phyloP scores from a whole-genome alignment of 2,113 vertebrate species.

The Cryptotis parvus region DNA sequence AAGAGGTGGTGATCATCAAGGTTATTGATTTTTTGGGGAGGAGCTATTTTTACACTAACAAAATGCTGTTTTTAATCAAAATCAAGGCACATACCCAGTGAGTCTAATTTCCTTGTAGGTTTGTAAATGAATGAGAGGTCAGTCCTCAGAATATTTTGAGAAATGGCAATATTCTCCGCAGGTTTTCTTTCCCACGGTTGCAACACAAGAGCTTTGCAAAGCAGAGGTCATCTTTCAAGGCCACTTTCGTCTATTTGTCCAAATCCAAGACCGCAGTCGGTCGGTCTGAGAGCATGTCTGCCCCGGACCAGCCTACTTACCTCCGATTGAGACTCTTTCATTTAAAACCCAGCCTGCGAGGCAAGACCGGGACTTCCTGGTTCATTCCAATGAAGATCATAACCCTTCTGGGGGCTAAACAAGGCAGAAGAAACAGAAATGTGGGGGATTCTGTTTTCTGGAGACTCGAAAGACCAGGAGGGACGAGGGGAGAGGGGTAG shows the following conservation, averaged over 20 bases:
- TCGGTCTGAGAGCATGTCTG: background rate
- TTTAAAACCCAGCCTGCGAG: background rate
- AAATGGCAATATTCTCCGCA: slow-evolving; percentile 37
- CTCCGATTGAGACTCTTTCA: background rate
- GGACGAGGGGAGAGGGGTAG: background rate
- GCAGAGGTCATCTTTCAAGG: background rate
- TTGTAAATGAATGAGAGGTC: slow-evolving; percentile 26
- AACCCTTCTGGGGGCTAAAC: background rate
- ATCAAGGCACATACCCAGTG: background rate
- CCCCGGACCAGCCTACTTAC: background rate
- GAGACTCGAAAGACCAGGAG: background rate
- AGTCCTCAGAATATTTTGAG: slow-evolving; percentile 46
- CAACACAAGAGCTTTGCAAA: slow-evolving; percentile 19
- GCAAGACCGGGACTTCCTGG: background rate
- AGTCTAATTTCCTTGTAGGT: slow-evolving; percentile 24
- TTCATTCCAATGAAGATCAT: background rate
- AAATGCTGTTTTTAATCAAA: slow-evolving; percentile 59
- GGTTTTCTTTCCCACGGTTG: slow-evolving; percentile 14
- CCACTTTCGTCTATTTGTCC: background rate
- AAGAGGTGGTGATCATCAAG: background rate
- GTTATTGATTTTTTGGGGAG: background rate
- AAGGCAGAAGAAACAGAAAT: background rate
- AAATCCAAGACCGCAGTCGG: slow-evolving; percentile 38
- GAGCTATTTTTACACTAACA: background rate
- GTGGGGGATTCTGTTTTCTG: background rate